phyloP scores from a whole-genome alignment of 1,140 invertebrate species.

The Subanguina moxae region DNA sequence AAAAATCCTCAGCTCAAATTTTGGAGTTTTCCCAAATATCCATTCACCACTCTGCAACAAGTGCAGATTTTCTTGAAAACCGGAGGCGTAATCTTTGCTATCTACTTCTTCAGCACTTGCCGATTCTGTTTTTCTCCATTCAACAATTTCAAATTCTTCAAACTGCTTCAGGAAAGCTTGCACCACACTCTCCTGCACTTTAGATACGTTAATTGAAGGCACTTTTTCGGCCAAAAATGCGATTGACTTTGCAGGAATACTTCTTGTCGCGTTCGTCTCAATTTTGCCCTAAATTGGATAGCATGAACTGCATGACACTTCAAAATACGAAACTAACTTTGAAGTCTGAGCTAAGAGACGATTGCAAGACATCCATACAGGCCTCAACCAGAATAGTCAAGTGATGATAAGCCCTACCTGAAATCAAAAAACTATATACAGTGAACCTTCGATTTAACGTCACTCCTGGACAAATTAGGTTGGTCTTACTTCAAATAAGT shows the following conservation, averaged over 20 bases:
- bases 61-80: not conserved
- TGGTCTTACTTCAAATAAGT: no score
- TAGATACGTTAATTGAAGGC: not conserved
- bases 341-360: constrained; percentile 39
- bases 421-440: no score
- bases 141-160: not conserved
- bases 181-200: constrained; percentile 5
- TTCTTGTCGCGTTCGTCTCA: constrained; percentile 54
- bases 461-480: no score
- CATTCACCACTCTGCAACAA: not conserved
- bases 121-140: not conserved
- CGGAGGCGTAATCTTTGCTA: not conserved
- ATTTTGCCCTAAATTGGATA: constrained; percentile 30
- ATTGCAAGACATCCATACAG: constrained; percentile 33
- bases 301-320: no score
- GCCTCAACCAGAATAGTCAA: constrained; percentile 51
- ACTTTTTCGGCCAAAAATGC: constrained; percentile 37
- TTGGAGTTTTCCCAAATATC: not conserved
- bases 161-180: not conserved
- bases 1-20: not conserved
- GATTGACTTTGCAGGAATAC: constrained; percentile 49
- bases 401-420: constrained; percentile 52
- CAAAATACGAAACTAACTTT: constrained; percentile 15
- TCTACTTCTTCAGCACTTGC: not conserved
- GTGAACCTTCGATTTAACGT: no score